phyloP scores from a whole-genome alignment of 2,113 vertebrate genomes.

The Ceyx cyanopectus region DNA sequence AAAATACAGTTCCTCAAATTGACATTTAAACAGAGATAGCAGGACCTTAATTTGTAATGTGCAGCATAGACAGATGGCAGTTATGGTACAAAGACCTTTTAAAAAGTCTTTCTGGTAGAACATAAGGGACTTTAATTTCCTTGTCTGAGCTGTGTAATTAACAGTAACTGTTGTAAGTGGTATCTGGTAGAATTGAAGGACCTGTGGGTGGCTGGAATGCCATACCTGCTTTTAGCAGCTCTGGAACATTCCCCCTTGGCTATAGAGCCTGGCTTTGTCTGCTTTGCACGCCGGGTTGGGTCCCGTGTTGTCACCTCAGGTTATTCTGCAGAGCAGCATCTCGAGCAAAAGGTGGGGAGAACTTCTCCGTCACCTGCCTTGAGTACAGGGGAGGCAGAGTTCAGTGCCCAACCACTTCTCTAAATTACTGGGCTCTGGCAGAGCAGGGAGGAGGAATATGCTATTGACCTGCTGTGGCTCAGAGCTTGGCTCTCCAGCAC shows the following conservation, averaged over 20 bases:
- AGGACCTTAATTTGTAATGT: conserved; percentile 38
- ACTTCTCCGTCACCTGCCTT: not conserved
- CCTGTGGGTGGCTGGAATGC: conserved; percentile 43
- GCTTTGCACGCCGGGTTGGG: not conserved
- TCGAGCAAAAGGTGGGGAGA: not conserved
- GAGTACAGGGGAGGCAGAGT: not conserved
- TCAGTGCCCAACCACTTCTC: not conserved
- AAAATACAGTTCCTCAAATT: conserved; percentile 11
- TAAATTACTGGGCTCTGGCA: not conserved
- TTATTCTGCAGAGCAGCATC: not conserved
- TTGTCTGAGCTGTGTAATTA: conserved; percentile 46
- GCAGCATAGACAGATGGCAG: conserved; percentile 51
- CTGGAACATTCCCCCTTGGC: not conserved
- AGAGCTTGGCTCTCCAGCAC: not conserved
- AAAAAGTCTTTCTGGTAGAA: conserved; percentile 36
- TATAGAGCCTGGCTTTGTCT: conserved; percentile 6
- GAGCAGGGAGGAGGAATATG: not conserved
- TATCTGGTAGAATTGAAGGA: conserved; percentile 40
- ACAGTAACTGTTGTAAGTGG: not conserved
- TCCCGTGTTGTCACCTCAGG: not conserved
- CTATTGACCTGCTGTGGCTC: not conserved
- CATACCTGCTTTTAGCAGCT: conserved; percentile 39
- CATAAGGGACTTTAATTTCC: conserved; percentile 57
- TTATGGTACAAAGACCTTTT: conserved; percentile 58
- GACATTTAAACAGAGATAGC: conserved; percentile 58